Conservation (phyloP, 2,797 vertebrate species). For the Hydrolagus colliei region DNA sequence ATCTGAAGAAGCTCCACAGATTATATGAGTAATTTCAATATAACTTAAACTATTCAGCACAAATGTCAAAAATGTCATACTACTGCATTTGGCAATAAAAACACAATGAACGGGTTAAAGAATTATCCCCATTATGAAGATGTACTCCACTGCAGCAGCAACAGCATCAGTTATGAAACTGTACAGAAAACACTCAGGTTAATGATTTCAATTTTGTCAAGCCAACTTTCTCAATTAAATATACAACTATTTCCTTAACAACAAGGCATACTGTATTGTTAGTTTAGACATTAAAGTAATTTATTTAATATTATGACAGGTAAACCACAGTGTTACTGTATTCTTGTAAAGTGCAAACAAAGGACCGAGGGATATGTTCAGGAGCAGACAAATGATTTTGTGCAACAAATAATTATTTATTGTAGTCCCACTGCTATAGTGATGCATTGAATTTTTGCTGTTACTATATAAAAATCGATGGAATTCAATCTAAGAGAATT, state of each 20-base stretch:
- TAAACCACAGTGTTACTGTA: neutral
- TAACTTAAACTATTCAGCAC: too few relatives aligned
- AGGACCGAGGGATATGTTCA: conserved; percentile 41
- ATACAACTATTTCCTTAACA: neutral
- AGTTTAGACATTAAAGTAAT: neutral
- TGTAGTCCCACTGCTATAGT: conserved; percentile 41
- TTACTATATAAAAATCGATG: conserved; percentile 66
- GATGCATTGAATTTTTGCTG: conserved; percentile 55
- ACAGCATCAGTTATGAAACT: neutral
- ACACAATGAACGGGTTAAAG: too few relatives aligned
- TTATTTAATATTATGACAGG: neutral
- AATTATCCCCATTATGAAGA: too few relatives aligned
- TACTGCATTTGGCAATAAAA: too few relatives aligned
- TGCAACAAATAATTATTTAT: conserved; percentile 57
- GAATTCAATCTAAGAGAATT: conserved; percentile 59
- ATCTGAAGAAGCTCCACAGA: too few relatives aligned
- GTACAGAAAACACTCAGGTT: neutral
- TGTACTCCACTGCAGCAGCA: neutral
- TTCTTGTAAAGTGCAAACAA: neutral
- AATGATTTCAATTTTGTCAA: neutral
- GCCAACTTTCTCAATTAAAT: neutral
- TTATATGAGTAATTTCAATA: too few relatives aligned
- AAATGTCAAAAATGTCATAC: too few relatives aligned
- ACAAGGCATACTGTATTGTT: neutral
- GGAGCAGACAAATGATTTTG: conserved; percentile 49